Base-by-base conservation (phyloP, 1,140 invertebrate genomes). In the Pachyrhynchus sulphureomaculatus region DNA sequence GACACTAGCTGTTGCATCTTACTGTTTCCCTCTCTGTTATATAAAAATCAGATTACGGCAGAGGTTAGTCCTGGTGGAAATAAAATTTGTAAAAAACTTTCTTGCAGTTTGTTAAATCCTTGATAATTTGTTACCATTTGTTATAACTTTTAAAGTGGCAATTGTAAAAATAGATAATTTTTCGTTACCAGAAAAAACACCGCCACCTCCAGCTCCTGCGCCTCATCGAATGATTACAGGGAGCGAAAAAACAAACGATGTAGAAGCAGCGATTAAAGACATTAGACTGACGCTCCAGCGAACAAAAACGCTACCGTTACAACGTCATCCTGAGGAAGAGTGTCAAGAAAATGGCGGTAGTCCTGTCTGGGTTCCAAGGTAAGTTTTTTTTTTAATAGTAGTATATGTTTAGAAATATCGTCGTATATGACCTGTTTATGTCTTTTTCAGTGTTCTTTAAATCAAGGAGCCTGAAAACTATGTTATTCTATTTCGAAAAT, bases 251-350 rank as follows among this genome's bases (percentile, higher is more conserved):
- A 76, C 80, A 54, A 78, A 74, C 52, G 73, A 80, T 9, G 83
- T 90, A 6, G 88, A 90, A 71, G 87, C 89, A 60, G 89, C 89
- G 15, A 89, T 92, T 68, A 88, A 90, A 72, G 90, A 91, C 69
- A 90, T 91, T 66, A 83, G 88, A 62, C 82, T 89, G 66, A 88
- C 89, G 2, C 78, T 92, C 52, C 88, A 91, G 72, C 82, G 88
- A 55, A 90, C 89, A 36, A 90, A 89, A 76, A 82, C 83, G 12
- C 68, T 86, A 42, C 84, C 84, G 12, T 76, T 84, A 1, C 82
- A 83, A 68, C 82, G 71, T 42, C 72, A 73, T 67, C 68, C 69
- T 32, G 69, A 72, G 37, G 72, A 74, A 54, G 73, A 73, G 57
- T 57, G 72, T 29, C 72, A 75, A 64, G 67, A 69, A 42, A 71